Evolutionary conservation across 2,888 invertebrate genomes (phyloP).

Genomic region (Luperina nickerlii): DNA sequence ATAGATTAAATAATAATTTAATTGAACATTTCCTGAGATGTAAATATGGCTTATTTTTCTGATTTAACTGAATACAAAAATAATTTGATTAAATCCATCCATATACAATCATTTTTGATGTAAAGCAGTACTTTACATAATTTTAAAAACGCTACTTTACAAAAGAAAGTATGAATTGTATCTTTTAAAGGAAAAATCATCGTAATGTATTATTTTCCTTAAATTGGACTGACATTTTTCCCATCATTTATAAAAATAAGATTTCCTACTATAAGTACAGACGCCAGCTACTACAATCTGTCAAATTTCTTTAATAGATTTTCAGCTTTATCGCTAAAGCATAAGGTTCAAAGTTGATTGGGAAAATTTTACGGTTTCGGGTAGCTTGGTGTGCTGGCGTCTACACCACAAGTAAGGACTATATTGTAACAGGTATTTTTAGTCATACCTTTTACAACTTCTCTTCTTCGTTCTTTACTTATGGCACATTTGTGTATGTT

Average conservation of each 20-base stretch:
- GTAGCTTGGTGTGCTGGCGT: no score
- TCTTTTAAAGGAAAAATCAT: not conserved
- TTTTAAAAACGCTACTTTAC: not conserved
- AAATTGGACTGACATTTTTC: not conserved
- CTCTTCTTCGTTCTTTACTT: no score
- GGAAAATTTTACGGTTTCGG: no score
- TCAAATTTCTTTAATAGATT: no score
- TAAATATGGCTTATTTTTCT: no score
- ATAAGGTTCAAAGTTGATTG: no score
- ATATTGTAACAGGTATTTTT: not conserved
- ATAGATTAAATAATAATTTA: not conserved
- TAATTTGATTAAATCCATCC: not conserved
- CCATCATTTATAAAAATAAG: not conserved
- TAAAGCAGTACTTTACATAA: not conserved
- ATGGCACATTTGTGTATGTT: not conserved
- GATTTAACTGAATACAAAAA: not conserved
- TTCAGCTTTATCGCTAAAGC: no score
- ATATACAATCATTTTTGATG: not conserved
- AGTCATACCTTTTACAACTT: not conserved
- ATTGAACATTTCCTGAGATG: no score
- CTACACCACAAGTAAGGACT: not conserved
- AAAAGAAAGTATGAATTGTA: not conserved
- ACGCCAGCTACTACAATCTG: no score
- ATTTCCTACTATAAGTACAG: no score
- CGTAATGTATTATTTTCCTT: not conserved